Evolutionary conservation across 2,888 invertebrate genomes (phyloP), one percentile per base, ranked within the genome.

Genomic region (Polydrusus cervinus): DNA sequence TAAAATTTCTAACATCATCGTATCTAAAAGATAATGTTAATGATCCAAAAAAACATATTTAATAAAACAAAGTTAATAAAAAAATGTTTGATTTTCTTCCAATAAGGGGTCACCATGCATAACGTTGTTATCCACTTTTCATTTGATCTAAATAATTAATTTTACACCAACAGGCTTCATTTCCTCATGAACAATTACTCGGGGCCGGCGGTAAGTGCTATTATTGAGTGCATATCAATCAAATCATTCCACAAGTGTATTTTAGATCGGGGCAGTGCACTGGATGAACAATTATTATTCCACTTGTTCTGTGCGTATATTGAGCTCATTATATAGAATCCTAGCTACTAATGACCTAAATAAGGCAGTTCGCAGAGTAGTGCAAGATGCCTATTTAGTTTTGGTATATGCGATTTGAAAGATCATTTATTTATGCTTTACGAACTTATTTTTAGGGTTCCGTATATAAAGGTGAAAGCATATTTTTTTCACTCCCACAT

Each of bases 221-320:
- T 3, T 6, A 34, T 57, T 57, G 55, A 57, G 55, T 57, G 51
- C 13, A 18, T 38, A 68, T 68, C 45, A 38, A 40, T 57, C 68
- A 68, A 20, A 25, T 18, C 10, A 57, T 20, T 57, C 45, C 55
- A 55, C 57, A 57, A 68, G 68, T 57, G 20, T 57, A 55, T 53
- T 47, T 55, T 43, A n/a, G 25, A 57, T 68, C 16, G 55, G 25
- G 45, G 11, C 11, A 60, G 6, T 60, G 16, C 38, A 60, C 10
- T 66, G 14, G 16, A 34, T 51, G 14, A 57, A 38, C 40, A 55
- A 38, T 68, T 34, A 34, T 34, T 43, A 60, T 60, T 60, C 38
- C 13, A 38, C 9, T 38, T 38, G 38, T 60, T 60, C 47, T 47
- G 16, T 9, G 14, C 9, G 47, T 43, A 34, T 18, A 38, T 60